Evolutionary conservation across 1,140 invertebrate genomes (phyloP), one percentile per base, ranked within the genome.

Genomic region (Neodiprion virginianus): DNA sequence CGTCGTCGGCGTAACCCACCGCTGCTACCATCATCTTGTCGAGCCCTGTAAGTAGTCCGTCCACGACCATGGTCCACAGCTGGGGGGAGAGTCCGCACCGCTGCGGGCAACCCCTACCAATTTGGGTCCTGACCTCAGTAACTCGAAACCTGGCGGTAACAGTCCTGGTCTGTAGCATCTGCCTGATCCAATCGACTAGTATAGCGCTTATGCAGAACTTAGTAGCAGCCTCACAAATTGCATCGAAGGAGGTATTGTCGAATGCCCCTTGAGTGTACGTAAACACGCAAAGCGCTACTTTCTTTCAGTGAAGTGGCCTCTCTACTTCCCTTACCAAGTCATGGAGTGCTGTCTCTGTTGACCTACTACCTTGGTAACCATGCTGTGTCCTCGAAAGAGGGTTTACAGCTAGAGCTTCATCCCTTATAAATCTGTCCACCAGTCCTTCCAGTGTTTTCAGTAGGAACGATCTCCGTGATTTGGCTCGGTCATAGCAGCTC

Each of bases 161-260:
- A 5, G 11, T 47, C 48, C 72, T 67, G 9, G 72, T 72, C 8
- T 66, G 50, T 7, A 66, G 72, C 72, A 72, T 72, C 23, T 28
- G 48, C 53, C 48, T 53, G n/a, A 72, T 72, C 72, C 72, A 72
- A 14, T 72, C 21, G 53, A 72, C 67, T n/a, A 66, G n/a, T 0
- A 53, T 66, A 8, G 61, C 50, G 67, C 61, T 66, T 12, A 72
- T n/a, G 12, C 61, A 1, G 61, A 73, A 73, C 48, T n/a, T 48
- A 8, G 61, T 48, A 8, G 61, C 72, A 17, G 61, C 72, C 10
- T 14, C 72, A 47, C 53, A 73, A 8, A 66, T 73, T 4, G 65
- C 72, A n/a, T 67, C 21, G 72, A 28, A 73, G 14, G 72, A 67
- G 72, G 72, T 73, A 21, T 73, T 73, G 61, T 73, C 72, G 47